These are phyloP conservation scores for Hermaeophaga mercurialis DNA, from an alignment of 2,888 invertebrate genomes.

Conservation along the genomic window DNA sequence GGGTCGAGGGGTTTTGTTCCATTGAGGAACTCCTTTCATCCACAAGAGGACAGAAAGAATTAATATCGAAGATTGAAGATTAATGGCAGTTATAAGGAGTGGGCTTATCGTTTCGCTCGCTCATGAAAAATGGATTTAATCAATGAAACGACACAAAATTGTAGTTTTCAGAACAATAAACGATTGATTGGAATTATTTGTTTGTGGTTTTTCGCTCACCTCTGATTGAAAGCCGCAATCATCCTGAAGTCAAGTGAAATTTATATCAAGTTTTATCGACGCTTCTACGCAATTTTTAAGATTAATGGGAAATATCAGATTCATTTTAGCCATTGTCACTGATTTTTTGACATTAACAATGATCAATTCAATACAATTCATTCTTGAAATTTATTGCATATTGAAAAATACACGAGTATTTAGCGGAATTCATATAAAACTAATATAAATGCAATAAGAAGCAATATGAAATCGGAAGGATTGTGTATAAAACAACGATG, in stretches of 20 bases:
- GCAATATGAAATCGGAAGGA: too few species aligned
- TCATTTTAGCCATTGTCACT: too few species aligned
- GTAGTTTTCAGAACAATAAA: slow-evolving; percentile 30
- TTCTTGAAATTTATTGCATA: too few species aligned
- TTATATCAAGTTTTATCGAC: slow-evolving; percentile 7
- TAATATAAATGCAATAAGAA: too few species aligned
- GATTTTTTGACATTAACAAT: too few species aligned
- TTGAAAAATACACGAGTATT: too few species aligned
- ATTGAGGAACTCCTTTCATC: slow-evolving; percentile 22
- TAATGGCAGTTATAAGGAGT: slow-evolving; percentile 21
- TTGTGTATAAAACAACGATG: too few species aligned
- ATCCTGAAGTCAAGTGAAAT: slow-evolving; percentile 6
- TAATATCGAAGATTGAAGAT: slow-evolving; percentile 27
- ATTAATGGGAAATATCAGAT: slow-evolving; percentile 1
- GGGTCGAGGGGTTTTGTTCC: slow-evolving; percentile 16
- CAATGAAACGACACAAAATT: slow-evolving; percentile 24
- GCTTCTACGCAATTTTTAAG: neutral
- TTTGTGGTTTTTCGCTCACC: slow-evolving; percentile 33
- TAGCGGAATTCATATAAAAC: too few species aligned
- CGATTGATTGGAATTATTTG: slow-evolving; percentile 38
- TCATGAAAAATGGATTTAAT: slow-evolving; percentile 27
- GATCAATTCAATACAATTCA: too few species aligned
- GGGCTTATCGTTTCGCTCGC: slow-evolving; percentile 21
- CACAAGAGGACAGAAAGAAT: slow-evolving; percentile 25
- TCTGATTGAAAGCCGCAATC: slow-evolving; percentile 28